These are phyloP conservation scores for Cydia amplana DNA, from an alignment of 1,140 invertebrate species.

Conservation along the genomic window DNA sequence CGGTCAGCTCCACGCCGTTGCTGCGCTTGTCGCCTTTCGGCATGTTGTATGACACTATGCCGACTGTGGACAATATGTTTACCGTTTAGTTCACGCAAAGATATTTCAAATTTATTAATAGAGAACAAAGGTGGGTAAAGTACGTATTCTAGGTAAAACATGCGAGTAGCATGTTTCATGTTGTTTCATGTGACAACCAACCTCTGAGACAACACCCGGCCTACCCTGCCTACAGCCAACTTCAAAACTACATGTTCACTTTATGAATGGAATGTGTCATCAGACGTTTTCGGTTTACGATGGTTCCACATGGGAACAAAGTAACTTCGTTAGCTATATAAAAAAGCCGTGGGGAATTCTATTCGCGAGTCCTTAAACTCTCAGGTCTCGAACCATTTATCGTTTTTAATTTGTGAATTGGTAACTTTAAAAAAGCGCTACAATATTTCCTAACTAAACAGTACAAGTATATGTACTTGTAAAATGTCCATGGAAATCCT, in stretches of 20 bases:
- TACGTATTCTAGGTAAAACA: too few relatives aligned
- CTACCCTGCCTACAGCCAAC: too few relatives aligned
- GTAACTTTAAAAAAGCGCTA: conserved; percentile 3
- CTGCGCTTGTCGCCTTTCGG: conserved; percentile 91
- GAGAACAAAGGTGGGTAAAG: too few relatives aligned
- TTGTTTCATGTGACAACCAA: too few relatives aligned
- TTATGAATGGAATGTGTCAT: too few relatives aligned
- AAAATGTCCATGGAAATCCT: conserved; percentile 10
- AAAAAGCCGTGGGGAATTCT: too few relatives aligned
- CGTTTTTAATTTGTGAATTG: background rate
- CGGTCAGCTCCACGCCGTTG: conserved; percentile 91
- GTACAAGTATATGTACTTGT: background rate
- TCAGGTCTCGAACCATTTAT: background rate
- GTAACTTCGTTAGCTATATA: too few relatives aligned
- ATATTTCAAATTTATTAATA: background rate
- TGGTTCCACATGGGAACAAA: too few relatives aligned
- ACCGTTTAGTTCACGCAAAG: background rate
- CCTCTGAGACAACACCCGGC: too few relatives aligned
- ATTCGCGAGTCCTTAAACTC: background rate
- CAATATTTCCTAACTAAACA: background rate
- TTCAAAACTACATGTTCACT: too few relatives aligned
- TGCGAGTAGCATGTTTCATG: too few relatives aligned
- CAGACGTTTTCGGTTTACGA: too few relatives aligned
- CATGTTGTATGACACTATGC: conserved; percentile 90
- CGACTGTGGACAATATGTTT: conserved; percentile 81